Base-by-base conservation (phyloP, 2,797 vertebrate species). In the Leptoclinus maculatus region DNA sequence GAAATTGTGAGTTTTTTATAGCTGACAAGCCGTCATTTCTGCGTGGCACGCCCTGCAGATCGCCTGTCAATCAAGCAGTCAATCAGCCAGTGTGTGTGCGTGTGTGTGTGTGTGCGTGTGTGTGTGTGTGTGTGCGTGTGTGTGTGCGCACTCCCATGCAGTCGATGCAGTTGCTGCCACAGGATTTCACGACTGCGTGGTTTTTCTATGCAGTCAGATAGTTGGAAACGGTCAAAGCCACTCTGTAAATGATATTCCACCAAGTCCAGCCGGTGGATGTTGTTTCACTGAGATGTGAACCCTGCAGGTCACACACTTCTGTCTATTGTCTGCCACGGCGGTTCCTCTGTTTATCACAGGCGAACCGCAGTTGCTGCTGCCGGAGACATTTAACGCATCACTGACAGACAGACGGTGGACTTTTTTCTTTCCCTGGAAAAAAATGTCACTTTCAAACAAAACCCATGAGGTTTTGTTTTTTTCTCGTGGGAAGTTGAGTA, bases 21-120 rank as follows among this genome's bases (percentile, higher is more conserved):
- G 57, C 19, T 8, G 14, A 47, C 43, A 80, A 73, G 67, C 36
- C 57, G 47, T 75, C 17, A 66, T 74, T 78, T 80, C 68, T 70
- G 59, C 34, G 23, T 54, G 17, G 21, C 62, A 39, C 25, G 14
- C 77, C 65, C 62, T 57, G 60, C 54, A 72, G 74, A 76, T 86
- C 65, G 76, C 78, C 81, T 86, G 87, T 77, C 85, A 89, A 49
- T 89, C 84, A 88, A 67, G 43, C 65, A 23, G 75, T 83, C 68
- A 77, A 57, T 69, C 58, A 67, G 53, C 41, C 54, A 67, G 63
- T n/a, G 23, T 25, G 43, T 53, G 49, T 9, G 10, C 2, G 29
- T 19, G 56, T 12, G 5, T 16, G 66, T 38, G 27, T 32, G 63
- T 47, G 66, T n/a, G 25, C 23, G 45, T 57, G 27, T 29, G 27